Conservation (phyloP, 2,113 vertebrate genomes). For the Ctenomys sociabilis region DNA sequence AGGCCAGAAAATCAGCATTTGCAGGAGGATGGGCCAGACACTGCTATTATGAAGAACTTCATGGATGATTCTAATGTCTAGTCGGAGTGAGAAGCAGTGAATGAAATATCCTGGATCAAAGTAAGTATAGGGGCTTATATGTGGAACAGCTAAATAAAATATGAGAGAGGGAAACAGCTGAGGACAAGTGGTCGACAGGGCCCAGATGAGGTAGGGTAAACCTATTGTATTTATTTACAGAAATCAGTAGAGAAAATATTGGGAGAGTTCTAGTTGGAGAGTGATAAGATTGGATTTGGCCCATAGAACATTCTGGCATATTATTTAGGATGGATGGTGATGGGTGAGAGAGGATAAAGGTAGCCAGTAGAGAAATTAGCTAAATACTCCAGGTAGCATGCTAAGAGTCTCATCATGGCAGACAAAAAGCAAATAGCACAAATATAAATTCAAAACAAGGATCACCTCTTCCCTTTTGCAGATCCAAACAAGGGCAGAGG, state of each 20-base stretch:
- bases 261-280: neutral
- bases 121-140: neutral
- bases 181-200: neutral
- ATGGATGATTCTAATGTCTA: neutral
- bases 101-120: no score
- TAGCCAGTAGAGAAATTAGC: neutral
- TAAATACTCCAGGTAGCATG: neutral
- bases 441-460: neutral
- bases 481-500: neutral
- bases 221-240: neutral
- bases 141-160: neutral
- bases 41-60: neutral
- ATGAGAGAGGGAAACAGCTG: fast-evolving
- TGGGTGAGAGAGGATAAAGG: neutral
- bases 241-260: neutral
- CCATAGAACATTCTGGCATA: neutral
- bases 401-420: neutral
- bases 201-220: neutral
- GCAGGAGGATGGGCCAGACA: fast-evolving
- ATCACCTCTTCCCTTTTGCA: fast-evolving
- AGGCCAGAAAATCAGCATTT: neutral
- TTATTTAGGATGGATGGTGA: neutral
- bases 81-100: neutral
- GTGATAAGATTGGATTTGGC: neutral
- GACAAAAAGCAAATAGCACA: neutral